Evolutionary conservation across 2,113 vertebrate genomes (phyloP), one percentile per base, ranked within the genome.

Genomic region (Chinchilla lanigera): DNA sequence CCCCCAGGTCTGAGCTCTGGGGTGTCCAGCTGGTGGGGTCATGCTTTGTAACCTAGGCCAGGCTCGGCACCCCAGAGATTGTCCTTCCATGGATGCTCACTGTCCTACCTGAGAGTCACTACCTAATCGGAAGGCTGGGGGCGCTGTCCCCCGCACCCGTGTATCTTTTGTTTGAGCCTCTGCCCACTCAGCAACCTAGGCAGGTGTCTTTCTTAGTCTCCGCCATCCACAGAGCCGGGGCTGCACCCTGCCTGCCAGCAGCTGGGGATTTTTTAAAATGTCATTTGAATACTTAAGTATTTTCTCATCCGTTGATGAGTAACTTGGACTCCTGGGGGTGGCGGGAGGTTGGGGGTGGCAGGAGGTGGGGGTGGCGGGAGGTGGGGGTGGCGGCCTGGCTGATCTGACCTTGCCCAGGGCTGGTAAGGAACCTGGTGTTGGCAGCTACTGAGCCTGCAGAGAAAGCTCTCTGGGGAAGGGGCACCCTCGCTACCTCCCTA

Each of bases 261-360:
- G 52, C 50, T 13, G 35, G 44, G 56, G 35, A 73, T 65, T 52
- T n/a, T 16, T 5, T 1, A 86, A 44, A 89, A 47, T 89, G 94
- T 78, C 47, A 47, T 80, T 86, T 78, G 75, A 91, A 11, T 73
- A 16, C 9, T 13, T 67, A 54, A 20, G 16, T 95, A 86, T 93
- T 97, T 95, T 94, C 89, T 90, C 33, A 33, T 19, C 94, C 61
- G 20, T 97, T 97, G 95, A 96, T 97, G 86, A 95, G 5, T 97
- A 94, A 91, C 95, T 81, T 61, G 93, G 50, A 86, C 78, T 88
- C 81, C 86, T 73, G n/a, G n/a, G 71, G 95, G 30, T 47, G 61
- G 71, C 35, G 9, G 65, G 63, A 78, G 75, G 61, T 22, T 26
- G 69, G 16, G 13, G 78, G 89, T 41, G 20, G 38, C 67, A 9